Evolutionary conservation across 1,140 invertebrate species (phyloP), one percentile per base, ranked within the genome.

Genomic region (Drosophila rufa): DNA sequence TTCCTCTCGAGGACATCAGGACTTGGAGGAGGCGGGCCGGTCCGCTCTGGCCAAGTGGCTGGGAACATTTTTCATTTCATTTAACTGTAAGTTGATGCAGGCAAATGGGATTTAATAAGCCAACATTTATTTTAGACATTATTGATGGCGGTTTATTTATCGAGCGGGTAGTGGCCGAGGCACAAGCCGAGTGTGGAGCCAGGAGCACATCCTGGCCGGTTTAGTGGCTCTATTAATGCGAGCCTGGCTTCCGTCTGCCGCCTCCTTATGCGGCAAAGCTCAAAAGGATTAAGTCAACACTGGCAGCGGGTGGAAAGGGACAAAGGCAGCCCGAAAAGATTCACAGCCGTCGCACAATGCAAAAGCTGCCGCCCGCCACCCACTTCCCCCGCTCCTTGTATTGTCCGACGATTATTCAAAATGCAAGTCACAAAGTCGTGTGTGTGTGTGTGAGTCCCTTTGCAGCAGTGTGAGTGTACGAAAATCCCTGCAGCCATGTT

Each of bases 51-150:
- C 77, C 77, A 80, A 83, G 75, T 68, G 50, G 43, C 69, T 80
- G 57, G 36, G 45, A 66, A 90, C 81, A 90, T 85, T 90, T 90
- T 62, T 89, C 85, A 89, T 90, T 81, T 81, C 73, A 78, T 79
- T 84, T 81, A 89, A 90, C 80, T 73, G 85, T 79, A 91, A 85
- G 51, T 86, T 76, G 85, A 66, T 66, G 85, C 79, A 82, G 68
- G 79, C 79, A 86, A 91, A 90, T 91, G 86, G 76, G 85, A 91
- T 91, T 89, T 91, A 90, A 90, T 86, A 90, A 90, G 85, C 79
- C 85, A 90, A 90, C 85, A 86, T 90, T 90, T 91, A 91, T 82
- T 90, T 76, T 73, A 82, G 86, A 76, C 86, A 91, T 90, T 90
- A 90, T 90, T 90, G 85, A 90, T 91, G 82, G 58, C 64, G 64